phyloP scores from a whole-genome alignment of 2,797 vertebrate species.

The Ceryle rudis region DNA sequence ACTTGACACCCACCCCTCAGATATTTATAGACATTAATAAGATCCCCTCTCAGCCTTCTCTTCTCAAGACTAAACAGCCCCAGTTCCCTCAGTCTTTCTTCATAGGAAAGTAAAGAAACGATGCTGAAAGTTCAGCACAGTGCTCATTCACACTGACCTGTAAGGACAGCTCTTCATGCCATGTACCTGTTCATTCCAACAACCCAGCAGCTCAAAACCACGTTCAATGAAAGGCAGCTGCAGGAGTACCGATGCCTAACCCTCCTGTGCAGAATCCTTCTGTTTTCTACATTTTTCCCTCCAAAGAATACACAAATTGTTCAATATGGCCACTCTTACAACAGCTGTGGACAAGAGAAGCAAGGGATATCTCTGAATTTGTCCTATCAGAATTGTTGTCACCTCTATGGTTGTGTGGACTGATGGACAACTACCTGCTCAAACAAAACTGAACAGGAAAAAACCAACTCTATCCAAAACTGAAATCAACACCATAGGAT shows the following conservation, averaged over 20 bases:
- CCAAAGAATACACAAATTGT: neutral
- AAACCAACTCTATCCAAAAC: too few relatives aligned
- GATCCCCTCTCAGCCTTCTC: too few relatives aligned
- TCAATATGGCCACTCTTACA: neutral
- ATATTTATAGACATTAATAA: too few relatives aligned
- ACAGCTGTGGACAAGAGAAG: neutral
- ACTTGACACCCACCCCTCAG: too few relatives aligned
- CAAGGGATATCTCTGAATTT: neutral
- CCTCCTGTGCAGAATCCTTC: neutral
- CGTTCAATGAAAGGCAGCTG: neutral
- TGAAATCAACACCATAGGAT: too few relatives aligned
- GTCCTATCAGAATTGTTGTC: too few relatives aligned
- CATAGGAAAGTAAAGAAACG: neutral
- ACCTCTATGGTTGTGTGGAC: too few relatives aligned
- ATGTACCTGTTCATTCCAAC: neutral
- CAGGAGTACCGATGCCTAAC: neutral
- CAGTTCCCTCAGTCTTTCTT: too few relatives aligned
- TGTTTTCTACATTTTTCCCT: neutral
- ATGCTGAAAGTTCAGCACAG: neutral
- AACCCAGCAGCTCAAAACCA: neutral
- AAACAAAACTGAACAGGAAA: too few relatives aligned
- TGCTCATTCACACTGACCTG: fast-evolving
- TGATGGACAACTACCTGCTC: too few relatives aligned
- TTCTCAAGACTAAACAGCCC: too few relatives aligned
- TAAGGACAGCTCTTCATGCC: neutral